Evolutionary conservation across 2,113 vertebrate species (phyloP).

Genomic region (Rhodinocichla rosea): DNA sequence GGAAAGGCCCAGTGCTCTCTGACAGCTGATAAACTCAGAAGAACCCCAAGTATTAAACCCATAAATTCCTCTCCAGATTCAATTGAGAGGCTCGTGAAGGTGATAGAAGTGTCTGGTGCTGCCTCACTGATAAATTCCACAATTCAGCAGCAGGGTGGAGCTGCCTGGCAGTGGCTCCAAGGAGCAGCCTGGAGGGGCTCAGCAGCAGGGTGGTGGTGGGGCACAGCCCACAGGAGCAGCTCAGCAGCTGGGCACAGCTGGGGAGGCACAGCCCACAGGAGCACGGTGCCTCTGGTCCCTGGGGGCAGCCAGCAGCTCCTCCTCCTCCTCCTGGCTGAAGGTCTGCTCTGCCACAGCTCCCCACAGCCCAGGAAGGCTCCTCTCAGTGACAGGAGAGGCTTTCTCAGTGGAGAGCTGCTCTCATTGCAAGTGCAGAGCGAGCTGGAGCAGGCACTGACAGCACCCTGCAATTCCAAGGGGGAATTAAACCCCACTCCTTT

Average conservation of each 20-base stretch:
- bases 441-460: background rate
- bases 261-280: background rate
- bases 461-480: background rate
- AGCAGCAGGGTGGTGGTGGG: accelerated
- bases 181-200: background rate
- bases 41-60: background rate
- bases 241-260: background rate
- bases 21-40: background rate
- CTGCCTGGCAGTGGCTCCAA: accelerated
- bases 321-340: background rate
- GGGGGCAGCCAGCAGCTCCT: background rate
- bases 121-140: background rate
- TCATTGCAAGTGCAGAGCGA: background rate
- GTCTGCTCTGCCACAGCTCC: background rate
- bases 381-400: too few relatives aligned
- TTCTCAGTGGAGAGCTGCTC: background rate
- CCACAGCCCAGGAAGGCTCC: background rate
- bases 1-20: background rate
- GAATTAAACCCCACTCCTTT: background rate
- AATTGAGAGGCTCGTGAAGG: background rate
- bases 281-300: background rate
- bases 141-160: background rate
- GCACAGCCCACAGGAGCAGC: background rate
- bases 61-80: background rate
- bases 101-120: background rate